These are phyloP conservation scores for Dynastes grantii DNA, from an alignment of 2,888 invertebrate genomes.

Conservation along the genomic window DNA sequence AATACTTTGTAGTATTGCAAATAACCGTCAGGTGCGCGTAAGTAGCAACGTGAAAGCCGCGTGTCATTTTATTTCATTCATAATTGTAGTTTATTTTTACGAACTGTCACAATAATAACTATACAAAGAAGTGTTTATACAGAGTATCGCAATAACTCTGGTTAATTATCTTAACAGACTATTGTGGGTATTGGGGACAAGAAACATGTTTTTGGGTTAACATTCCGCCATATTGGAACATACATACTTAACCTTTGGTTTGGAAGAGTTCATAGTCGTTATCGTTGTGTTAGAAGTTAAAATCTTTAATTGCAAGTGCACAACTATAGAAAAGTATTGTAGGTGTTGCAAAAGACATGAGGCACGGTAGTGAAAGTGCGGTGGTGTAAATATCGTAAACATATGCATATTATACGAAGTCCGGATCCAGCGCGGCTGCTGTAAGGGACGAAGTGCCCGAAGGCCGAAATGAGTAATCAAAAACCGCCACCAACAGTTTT, in stretches of 20 bases:
- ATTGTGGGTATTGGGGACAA: slow-evolving; percentile 55
- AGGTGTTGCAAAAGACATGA: slow-evolving; percentile 61
- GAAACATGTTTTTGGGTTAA: slow-evolving; percentile 70
- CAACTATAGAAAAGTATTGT: slow-evolving; percentile 54
- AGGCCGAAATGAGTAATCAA: slow-evolving; percentile 79
- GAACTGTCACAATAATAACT: slow-evolving; percentile 67
- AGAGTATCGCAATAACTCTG: slow-evolving; percentile 48
- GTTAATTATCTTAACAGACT: slow-evolving; percentile 51
- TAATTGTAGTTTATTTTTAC: slow-evolving; percentile 67
- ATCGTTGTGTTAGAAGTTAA: slow-evolving; percentile 60
- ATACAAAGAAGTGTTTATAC: slow-evolving; percentile 52
- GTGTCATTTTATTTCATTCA: slow-evolving; percentile 70
- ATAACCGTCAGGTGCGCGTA: slow-evolving; percentile 66
- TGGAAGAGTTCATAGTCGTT: slow-evolving; percentile 65
- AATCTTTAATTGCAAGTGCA: slow-evolving; percentile 61
- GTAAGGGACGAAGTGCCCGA: slow-evolving; percentile 75
- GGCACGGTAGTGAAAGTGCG: slow-evolving; percentile 63
- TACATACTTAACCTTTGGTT: slow-evolving; percentile 70
- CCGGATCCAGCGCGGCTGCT: slow-evolving; percentile 75
- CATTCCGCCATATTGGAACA: slow-evolving; percentile 70
- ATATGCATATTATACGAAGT: slow-evolving; percentile 67
- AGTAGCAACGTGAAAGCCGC: slow-evolving; percentile 71
- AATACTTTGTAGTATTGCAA: slow-evolving; percentile 59
- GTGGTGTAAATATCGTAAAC: slow-evolving; percentile 67
- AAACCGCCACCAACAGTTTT: slow-evolving; percentile 78